Conservation (phyloP, 2,888 invertebrate species). For the Copidosoma aretas region DNA sequence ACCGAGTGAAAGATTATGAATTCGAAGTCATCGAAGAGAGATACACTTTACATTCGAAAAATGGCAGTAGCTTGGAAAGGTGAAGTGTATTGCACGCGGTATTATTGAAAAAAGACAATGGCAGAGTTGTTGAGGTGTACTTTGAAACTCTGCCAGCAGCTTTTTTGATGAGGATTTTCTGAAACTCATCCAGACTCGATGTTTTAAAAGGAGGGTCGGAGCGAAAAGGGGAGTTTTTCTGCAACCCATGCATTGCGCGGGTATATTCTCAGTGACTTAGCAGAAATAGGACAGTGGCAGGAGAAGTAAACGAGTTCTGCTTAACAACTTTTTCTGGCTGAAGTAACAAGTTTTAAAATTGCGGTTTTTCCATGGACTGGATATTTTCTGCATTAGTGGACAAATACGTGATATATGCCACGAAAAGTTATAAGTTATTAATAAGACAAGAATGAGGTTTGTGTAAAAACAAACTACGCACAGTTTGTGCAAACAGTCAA, state of each 20-base stretch:
- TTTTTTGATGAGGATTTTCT: slow-evolving; percentile 18
- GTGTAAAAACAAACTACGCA: too few species aligned
- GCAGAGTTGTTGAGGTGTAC: neutral
- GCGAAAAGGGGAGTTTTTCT: slow-evolving; percentile 8
- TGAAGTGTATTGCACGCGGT: neutral
- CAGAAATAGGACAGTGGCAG: slow-evolving; percentile 6
- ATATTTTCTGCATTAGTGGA: neutral
- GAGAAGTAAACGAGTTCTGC: slow-evolving; percentile 3
- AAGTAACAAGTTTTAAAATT: slow-evolving; percentile 6
- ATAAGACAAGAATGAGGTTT: too few species aligned
- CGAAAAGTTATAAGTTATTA: too few species aligned
- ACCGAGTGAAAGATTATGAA: too few species aligned
- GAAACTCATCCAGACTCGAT: slow-evolving; percentile 17
- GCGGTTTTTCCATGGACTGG: slow-evolving; percentile 8
- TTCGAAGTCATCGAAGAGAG: too few species aligned
- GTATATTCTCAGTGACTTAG: slow-evolving; percentile 16
- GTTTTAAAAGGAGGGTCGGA: neutral
- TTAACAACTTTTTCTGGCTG: slow-evolving; percentile 16
- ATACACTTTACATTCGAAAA: neutral
- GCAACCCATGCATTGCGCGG: slow-evolving; percentile 1
- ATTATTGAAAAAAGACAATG: slow-evolving; percentile 1
- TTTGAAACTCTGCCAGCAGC: slow-evolving; percentile 13
- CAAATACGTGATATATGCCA: too few species aligned
- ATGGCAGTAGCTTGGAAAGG: neutral
- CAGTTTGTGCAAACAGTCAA: too few species aligned